Conservation (phyloP, 2,888 invertebrate species). For the Cyrtodaria siliqua region DNA sequence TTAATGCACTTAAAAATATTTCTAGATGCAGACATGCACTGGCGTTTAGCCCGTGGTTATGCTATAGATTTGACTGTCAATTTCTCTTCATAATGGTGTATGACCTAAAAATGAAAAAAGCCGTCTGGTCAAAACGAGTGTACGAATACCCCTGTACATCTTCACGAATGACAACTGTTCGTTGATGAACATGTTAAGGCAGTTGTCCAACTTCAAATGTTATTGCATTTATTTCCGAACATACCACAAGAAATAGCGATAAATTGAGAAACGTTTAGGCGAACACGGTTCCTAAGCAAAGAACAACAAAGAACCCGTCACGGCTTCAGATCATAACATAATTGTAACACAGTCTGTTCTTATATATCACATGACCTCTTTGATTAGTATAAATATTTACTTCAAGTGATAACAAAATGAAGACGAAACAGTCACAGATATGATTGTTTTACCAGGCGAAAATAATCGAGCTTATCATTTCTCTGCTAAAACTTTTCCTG, state of each 20-base stretch:
- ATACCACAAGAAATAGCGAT: conserved; percentile 44
- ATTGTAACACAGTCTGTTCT: conserved; percentile 38
- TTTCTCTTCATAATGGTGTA: no score
- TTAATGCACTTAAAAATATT: no score
- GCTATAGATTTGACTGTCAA: no score
- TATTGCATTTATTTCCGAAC: conserved; percentile 47
- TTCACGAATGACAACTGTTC: conserved; percentile 10
- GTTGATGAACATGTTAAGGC: conserved; percentile 57
- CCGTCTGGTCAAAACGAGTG: no score
- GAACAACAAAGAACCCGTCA: conserved; percentile 60
- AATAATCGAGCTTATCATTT: conserved; percentile 37
- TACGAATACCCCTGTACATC: no score
- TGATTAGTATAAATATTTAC: conserved; percentile 56
- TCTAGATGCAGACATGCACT: no score
- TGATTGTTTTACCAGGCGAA: conserved; percentile 41
- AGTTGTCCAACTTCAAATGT: conserved; percentile 57
- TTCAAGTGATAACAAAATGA: conserved; percentile 37
- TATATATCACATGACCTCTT: conserved; percentile 49
- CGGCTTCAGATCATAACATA: conserved; percentile 40
- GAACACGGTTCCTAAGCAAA: conserved; percentile 46
- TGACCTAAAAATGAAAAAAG: no score
- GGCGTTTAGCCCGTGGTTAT: no score
- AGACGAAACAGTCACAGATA: conserved; percentile 44
- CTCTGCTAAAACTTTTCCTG: conserved; percentile 1
- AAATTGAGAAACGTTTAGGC: conserved; percentile 51